A percentile compares a stretch with the other conserved stretches of the same genome.
Evolutionary conservation across 2,888 invertebrate genomes (phyloP).

Genomic region (Drosophila demipolita): DNA sequence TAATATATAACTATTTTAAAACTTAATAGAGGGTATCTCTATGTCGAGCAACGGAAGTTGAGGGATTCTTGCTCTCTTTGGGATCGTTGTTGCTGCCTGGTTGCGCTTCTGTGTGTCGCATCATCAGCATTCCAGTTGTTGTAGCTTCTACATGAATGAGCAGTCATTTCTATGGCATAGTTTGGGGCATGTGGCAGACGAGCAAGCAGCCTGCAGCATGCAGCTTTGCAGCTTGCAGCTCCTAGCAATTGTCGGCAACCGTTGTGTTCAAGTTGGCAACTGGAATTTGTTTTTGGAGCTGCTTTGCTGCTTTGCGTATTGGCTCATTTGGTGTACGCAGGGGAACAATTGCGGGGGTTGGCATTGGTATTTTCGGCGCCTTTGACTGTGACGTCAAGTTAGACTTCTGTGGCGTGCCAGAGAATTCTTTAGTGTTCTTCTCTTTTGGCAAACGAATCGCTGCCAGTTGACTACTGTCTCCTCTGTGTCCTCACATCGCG

Average conservation of each 20-base stretch:
- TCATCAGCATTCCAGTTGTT: conserved; percentile 51
- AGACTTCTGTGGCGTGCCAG: conserved; percentile 45
- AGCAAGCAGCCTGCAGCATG: conserved; percentile 16
- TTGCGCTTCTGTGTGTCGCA: conserved; percentile 26
- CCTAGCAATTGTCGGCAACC: conserved; percentile 45
- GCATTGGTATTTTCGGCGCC: conserved; percentile 27
- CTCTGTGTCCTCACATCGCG: conserved; percentile 2
- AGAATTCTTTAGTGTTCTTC: conserved; percentile 30
- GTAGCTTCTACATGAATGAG: conserved; percentile 53
- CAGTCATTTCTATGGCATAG: conserved; percentile 18
- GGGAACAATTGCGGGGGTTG: not conserved
- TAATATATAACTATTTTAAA: not conserved
- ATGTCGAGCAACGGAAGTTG: not conserved
- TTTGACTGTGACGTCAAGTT: conserved; percentile 52
- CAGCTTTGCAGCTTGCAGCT: conserved; percentile 34
- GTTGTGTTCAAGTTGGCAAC: conserved; percentile 17
- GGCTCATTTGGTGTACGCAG: conserved; percentile 57
- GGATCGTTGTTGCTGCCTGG: conserved; percentile 16
- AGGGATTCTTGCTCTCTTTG: not conserved
- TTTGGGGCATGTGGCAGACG: conserved; percentile 8
- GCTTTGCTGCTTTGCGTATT: conserved; percentile 38
- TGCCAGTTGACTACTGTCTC: conserved; percentile 16
- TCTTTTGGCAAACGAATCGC: conserved; percentile 39
- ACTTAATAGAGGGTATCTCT: conserved; percentile 1
- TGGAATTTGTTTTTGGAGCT: conserved; percentile 26